Evolutionary conservation across 2,113 vertebrate genomes (phyloP), one percentile per base, ranked within the genome.

Genomic region (Lethenteron reissneri): DNA sequence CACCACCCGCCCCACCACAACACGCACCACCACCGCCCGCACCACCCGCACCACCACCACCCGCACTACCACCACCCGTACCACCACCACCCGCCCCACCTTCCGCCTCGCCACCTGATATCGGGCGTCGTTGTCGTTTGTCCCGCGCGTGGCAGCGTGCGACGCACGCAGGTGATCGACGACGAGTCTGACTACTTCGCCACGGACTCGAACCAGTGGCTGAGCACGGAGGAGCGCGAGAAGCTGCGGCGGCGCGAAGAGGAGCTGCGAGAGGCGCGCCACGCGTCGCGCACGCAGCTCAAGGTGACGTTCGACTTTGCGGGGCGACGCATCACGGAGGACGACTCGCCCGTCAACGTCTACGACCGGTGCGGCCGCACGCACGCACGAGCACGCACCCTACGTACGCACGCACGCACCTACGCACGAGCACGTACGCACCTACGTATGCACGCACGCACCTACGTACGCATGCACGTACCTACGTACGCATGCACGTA

Each of bases 151-250:
- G 56, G 15, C 77, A 99, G 94, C 2, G 84, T 86, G 73, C 85
- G 83, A 21, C 87, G 92, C 69, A 99, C 92, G 0, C 91, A 89
- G 76, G 92, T 97, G 60, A 86, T 99, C 9, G 94, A 99, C 4
- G 94, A 97, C 7, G 90, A 99, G 70, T 87, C 85, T 0, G 94
- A 99, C 81, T 99, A 99, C 79, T 99, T 97, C 77, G 86, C 90
- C 17, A 80, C 85, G 0, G 88, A 97, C 74, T 90, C 92, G 77
- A 97, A 95, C 78, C 90, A 91, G 79, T 99, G 94, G 94, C 80
- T 99, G 2, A 90, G 89, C 9, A 85, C 84, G 68, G 74, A 79
- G 56, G 92, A 97, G 71, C 81, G 90, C 3, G 87, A 90, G 21
- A 79, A 80, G 0, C 76, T 97, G 60, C 84, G 82, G 75, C 88